Base-by-base conservation (phyloP, 2,888 invertebrate genomes). In the Adineta ricciae region DNA sequence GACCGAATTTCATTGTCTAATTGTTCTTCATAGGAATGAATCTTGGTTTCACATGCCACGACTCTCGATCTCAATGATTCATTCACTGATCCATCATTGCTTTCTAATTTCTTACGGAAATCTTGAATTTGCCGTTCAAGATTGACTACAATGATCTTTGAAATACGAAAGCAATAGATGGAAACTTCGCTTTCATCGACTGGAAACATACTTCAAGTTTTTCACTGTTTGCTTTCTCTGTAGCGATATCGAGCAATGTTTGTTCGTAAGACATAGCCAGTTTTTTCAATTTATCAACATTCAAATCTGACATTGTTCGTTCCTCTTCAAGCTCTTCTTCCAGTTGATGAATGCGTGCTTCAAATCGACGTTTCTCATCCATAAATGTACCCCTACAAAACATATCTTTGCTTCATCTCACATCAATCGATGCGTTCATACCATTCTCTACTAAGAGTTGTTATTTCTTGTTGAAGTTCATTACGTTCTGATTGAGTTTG, bases 321-420 rank as follows among this genome's bases (percentile, higher is more conserved):
- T 98, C 97, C 89, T 99, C 98, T 88, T 99, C 99, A 38, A 99
- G 92, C 90, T 98, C 97, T 89, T 99, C 98, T 89, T 99, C 98
- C 8, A 99, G 92, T 16, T 96, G 94, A 36, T 94, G 93, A 90
- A 99, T 96, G 91, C 96, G 93, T 83, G 95, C 95, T 90, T 99
- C 99, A 84, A 98, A 92, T 1, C 97, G 94, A 86, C 97, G 94
- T 92, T 98, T 98, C 90, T 99, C 99, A 86, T 90, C 90, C 72
- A 89, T 84, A 86, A 89, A 86, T 88, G 98, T 96, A 64, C 41
- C 36, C 11, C 78, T 78, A 64, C 11, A 78, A 21, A 24, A 38
- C 46, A 78, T 24, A 38, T 4, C 14, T 41, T 16, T 0, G n/a
- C 38, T n/a, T 41, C 14, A 78, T 41, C 8, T 41, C 5, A 14